Conservation (phyloP, 2,888 invertebrate species). For the Chalcis sispes region DNA sequence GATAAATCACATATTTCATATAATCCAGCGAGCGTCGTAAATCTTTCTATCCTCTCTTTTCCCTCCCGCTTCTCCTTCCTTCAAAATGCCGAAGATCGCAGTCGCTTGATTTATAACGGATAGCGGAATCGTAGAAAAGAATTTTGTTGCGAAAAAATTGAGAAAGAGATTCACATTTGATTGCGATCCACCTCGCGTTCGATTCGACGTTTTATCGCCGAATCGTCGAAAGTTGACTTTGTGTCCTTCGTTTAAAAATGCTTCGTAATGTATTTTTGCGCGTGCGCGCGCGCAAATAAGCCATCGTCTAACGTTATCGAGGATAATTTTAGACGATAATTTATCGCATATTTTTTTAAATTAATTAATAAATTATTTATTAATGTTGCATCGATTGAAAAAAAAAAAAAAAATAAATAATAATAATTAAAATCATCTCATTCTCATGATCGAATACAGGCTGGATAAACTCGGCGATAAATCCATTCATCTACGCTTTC, state of each 20-base stretch:
- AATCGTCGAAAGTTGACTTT: too few species aligned
- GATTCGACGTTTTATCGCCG: too few species aligned
- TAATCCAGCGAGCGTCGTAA: constrained; percentile 16
- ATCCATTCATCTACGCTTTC: constrained; percentile 94
- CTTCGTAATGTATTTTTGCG: too few species aligned
- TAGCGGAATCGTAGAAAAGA: constrained; percentile 11
- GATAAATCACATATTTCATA: constrained; percentile 39
- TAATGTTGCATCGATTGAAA: too few species aligned
- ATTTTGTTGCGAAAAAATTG: constrained; percentile 9
- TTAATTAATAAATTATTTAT: neutral
- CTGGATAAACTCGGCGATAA: constrained; percentile 93
- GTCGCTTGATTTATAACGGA: constrained; percentile 28
- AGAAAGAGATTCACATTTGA: neutral
- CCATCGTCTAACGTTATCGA: too few species aligned
- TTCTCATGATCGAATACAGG: constrained; percentile 76
- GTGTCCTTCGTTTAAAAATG: too few species aligned
- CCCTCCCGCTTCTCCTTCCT: too few species aligned
- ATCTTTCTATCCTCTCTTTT: neutral
- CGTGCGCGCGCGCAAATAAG: too few species aligned
- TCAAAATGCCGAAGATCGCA: neutral
- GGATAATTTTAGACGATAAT: neutral
- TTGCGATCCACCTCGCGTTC: too few species aligned
- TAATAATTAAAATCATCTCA: neutral
- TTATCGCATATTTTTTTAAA: too few species aligned
- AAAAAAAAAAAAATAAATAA: neutral